Evolutionary conservation across 1,140 invertebrate species (phyloP).

Genomic region (Eupeodes corollae): DNA sequence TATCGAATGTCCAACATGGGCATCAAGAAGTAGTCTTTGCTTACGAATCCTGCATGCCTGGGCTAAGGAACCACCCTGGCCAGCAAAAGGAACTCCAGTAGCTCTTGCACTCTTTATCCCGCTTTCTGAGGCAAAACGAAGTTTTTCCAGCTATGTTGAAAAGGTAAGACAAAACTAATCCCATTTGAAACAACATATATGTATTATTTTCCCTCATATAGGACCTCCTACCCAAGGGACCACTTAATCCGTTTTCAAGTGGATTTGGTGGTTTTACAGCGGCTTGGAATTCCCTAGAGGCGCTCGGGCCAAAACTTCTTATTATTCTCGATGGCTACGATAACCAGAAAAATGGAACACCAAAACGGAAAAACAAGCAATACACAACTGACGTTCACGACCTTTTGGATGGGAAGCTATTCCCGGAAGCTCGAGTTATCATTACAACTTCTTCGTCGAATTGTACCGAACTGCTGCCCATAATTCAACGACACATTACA

Average conservation of each 20-base stretch:
- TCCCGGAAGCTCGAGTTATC: constrained; percentile 43
- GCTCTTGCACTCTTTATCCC: constrained; percentile 43
- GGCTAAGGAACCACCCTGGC: constrained; percentile 38
- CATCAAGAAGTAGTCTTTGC: constrained; percentile 42
- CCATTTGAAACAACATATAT: background rate
- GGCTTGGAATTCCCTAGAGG: constrained; percentile 36
- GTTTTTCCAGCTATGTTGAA: constrained; percentile 9
- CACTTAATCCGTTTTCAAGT: constrained; percentile 9
- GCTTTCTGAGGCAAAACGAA: constrained; percentile 40
- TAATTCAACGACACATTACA: constrained; percentile 39
- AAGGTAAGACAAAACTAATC: constrained; percentile 5
- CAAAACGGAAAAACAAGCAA: constrained; percentile 25
- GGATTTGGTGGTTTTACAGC: constrained; percentile 9
- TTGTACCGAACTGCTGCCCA: constrained; percentile 27
- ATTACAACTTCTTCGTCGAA: constrained; percentile 38
- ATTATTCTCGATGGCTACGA: constrained; percentile 47
- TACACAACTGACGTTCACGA: constrained; percentile 40
- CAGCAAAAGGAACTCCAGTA: constrained; percentile 25
- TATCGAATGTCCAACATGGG: constrained; percentile 43
- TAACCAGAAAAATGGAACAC: constrained; percentile 20
- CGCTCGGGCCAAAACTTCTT: constrained; percentile 41
- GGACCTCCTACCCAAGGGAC: constrained; percentile 35
- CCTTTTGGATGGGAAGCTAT: constrained; percentile 42
- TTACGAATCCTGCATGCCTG: constrained; percentile 44
- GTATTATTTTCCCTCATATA: constrained; percentile 6